Evolutionary conservation across 2,888 invertebrate species (phyloP), one percentile per base, ranked within the genome.

Genomic region (Sphaerophoria taeniata): DNA sequence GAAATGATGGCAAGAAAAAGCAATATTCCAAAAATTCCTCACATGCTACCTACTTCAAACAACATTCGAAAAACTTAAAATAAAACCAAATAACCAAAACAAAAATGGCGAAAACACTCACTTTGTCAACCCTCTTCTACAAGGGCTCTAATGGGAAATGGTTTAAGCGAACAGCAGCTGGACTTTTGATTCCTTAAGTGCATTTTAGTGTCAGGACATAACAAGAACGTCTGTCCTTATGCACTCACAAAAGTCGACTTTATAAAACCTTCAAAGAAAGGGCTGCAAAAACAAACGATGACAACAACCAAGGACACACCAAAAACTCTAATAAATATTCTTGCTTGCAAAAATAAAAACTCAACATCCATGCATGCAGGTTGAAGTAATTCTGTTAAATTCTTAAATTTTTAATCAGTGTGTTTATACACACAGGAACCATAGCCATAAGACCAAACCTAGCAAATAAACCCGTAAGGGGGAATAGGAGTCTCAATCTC

Each of bases 121-220:
- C 55, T n/a, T 31, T n/a, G 36, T 58, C 43, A 12, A 43, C 31
- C 24, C 34, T 31, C 12, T n/a, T 6, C n/a, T 24, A 24, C 12
- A 43, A 11, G 43, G 9, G 9, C 9, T 7, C 9, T 39, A 7
- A 7, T 9, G 12, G 43, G 9, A 31, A 45, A 45, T 45, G 45
- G 33, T 9, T 6, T 45, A 58, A 11, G 16, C 39, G 12, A 36
- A 63, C 58, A 77, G 70, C 84, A 84, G 79, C 75, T 84, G 84
- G 75, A 79, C 75, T 79, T 79, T 76, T 84, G 84, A 84, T 84
- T 84, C 75, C 61, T 61, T 76, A 84, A 84, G 84, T 80, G 84
- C 79, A 84, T 77, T 77, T 63, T 47, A 53, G 67, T 69, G 65
- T 71, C 80, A 67, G 63, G 55, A 83, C 71, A 56, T 34, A 55